phyloP scores from a whole-genome alignment of 2,888 invertebrate genomes.

The Sympetrum striolatum region DNA sequence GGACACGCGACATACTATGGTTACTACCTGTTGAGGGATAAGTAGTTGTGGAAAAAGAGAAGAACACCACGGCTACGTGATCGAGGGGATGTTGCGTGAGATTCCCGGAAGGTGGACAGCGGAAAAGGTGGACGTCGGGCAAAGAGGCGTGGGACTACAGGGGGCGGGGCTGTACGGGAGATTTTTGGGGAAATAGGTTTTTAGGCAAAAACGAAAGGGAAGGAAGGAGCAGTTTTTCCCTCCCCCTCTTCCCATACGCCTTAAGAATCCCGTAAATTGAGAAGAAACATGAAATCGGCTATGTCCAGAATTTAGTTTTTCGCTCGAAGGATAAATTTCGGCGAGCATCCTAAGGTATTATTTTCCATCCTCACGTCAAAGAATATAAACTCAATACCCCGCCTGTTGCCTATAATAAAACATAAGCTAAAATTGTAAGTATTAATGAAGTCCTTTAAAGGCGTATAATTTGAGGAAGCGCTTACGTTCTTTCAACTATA shows the following conservation, averaged over 20 bases:
- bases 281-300: not conserved
- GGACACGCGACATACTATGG: not conserved
- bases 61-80: not conserved
- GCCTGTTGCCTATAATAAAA: too few relatives aligned
- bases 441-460: too few relatives aligned
- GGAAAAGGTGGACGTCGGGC: not conserved
- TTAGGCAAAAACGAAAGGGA: not conserved
- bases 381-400: too few relatives aligned
- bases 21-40: not conserved
- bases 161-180: not conserved
- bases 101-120: slow-evolving; percentile 4
- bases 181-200: slow-evolving; percentile 12
- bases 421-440: too few relatives aligned
- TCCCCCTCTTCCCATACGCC: not conserved
- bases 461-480: too few relatives aligned
- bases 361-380: not conserved
- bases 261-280: not conserved
- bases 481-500: too few relatives aligned
- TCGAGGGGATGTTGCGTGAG: not conserved
- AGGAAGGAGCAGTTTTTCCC: not conserved
- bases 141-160: not conserved
- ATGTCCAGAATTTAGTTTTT: not conserved
- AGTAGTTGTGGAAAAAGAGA: not conserved
- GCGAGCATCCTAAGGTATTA: not conserved
- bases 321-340: not conserved